These are phyloP conservation scores for Caenorhabditis remanei DNA, from an alignment of 1,140 invertebrate species.

Conservation along the genomic window DNA sequence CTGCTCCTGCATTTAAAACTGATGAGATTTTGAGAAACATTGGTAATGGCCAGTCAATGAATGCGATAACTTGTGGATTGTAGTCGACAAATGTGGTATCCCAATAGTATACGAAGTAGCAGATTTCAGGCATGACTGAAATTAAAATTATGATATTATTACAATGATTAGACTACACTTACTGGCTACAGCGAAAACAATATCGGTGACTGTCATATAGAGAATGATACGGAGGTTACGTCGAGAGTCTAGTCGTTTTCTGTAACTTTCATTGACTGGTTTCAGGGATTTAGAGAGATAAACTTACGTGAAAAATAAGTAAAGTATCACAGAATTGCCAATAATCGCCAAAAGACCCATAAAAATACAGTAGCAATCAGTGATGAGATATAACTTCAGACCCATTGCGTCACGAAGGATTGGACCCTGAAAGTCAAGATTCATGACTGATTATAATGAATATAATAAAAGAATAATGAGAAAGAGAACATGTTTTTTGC, in stretches of 20 bases:
- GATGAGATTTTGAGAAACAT: background rate
- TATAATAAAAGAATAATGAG: background rate
- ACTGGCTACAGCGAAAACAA: background rate
- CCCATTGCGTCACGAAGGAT: background rate
- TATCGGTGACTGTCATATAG: slow-evolving; percentile 8
- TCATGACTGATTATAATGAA: background rate
- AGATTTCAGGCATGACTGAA: slow-evolving; percentile 29
- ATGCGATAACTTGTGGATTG: background rate
- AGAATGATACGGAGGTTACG: slow-evolving; percentile 3
- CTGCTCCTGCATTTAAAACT: slow-evolving; percentile 25
- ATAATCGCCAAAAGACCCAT: background rate
- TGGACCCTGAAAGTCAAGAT: slow-evolving; percentile 2
- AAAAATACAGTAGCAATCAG: slow-evolving; percentile 33
- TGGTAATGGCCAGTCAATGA: background rate
- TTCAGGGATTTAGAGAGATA: too few relatives aligned
- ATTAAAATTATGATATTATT: background rate
- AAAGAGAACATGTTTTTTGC: background rate
- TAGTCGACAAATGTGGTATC: background rate
- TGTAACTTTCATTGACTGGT: background rate
- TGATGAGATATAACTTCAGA: slow-evolving; percentile 19
- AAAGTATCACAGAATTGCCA: slow-evolving; percentile 20
- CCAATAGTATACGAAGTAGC: background rate
- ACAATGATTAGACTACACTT: background rate
- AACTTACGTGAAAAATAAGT: slow-evolving; percentile 26
- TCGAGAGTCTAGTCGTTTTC: slow-evolving; percentile 25